phyloP scores from a whole-genome alignment of 2,888 invertebrate genomes.

The Morinoia aosen region DNA sequence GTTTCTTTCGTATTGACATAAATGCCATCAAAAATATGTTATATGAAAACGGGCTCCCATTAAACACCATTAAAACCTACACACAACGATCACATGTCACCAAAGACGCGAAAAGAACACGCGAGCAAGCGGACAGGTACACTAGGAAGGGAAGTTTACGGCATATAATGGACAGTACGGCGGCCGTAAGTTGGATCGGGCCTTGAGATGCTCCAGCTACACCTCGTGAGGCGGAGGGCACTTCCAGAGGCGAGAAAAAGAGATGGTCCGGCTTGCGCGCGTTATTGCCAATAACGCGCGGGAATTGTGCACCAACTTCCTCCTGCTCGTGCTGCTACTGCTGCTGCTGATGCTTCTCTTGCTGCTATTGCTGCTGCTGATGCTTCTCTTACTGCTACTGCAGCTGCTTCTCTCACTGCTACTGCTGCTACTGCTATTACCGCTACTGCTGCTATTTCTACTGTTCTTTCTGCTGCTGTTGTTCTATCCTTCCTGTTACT shows the following conservation, averaged over 20 bases:
- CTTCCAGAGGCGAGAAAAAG: slow-evolving; percentile 21
- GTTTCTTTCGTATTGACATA: neutral
- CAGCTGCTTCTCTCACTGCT: neutral
- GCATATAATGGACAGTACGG: neutral
- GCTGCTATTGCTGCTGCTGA: neutral
- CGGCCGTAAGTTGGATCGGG: neutral
- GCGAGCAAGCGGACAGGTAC: neutral
- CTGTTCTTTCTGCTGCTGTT: too few relatives aligned
- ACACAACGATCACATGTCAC: neutral
- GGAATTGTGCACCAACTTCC: slow-evolving; percentile 8
- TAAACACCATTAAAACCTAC: neutral
- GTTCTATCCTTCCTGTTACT: too few relatives aligned
- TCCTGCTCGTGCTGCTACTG: neutral
- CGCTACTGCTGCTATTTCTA: neutral
- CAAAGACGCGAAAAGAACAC: neutral
- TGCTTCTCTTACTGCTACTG: neutral
- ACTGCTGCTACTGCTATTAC: too few relatives aligned
- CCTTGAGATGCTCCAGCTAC: neutral
- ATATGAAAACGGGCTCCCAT: neutral
- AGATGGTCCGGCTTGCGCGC: neutral
- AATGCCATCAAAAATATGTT: neutral
- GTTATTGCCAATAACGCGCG: slow-evolving; percentile 18
- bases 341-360: neutral
- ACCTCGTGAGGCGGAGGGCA: neutral
- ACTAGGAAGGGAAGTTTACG: neutral